A percentile compares a stretch with the other conserved stretches of the same genome.
Conservation (phyloP, 2,888 invertebrate genomes). For the Microctonus brassicae region DNA sequence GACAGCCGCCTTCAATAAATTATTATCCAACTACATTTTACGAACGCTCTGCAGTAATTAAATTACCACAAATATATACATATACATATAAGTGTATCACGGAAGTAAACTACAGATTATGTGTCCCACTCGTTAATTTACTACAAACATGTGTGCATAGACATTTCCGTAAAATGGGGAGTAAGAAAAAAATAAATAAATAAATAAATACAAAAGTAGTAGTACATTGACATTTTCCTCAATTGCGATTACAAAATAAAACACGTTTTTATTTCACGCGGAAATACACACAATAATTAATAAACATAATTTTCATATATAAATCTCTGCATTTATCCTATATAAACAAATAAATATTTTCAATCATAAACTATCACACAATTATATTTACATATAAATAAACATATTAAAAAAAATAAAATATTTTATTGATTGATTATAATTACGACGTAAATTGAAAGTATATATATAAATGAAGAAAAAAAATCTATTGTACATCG, state of each 20-base stretch:
- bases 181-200: background rate
- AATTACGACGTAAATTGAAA: background rate
- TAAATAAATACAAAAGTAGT: slow-evolving; percentile 7
- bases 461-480: background rate
- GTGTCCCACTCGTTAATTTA: background rate
- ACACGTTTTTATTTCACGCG: background rate
- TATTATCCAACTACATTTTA: background rate
- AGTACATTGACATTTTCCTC: background rate
- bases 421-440: background rate
- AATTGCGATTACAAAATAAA: slow-evolving; percentile 23
- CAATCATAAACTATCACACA: background rate
- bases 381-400: background rate
- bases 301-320: too few relatives aligned
- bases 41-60: background rate
- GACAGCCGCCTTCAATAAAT: background rate
- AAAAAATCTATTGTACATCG: background rate
- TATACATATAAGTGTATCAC: background rate
- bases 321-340: background rate
- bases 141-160: background rate
- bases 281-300: background rate
- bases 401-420: too few relatives aligned
- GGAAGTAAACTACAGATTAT: background rate
- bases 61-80: background rate
- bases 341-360: background rate
- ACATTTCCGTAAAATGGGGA: too few relatives aligned